These are phyloP conservation scores for Hetaerina titia DNA, from an alignment of 2,888 invertebrate species.

Conservation along the genomic window DNA sequence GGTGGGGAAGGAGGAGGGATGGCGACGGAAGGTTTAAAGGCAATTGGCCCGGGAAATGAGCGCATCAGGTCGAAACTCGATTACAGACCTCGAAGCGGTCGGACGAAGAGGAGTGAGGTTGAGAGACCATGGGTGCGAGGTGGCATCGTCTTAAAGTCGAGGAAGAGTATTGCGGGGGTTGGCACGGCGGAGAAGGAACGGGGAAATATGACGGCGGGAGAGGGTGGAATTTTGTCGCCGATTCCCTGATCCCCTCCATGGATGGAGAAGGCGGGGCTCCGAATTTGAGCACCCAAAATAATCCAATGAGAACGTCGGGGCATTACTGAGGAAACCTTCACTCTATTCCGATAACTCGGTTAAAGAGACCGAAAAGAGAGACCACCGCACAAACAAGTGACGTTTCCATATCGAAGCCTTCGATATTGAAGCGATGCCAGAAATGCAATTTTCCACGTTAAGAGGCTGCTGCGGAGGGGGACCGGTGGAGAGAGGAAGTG, in stretches of 20 bases:
- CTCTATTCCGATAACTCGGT: not conserved
- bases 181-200: too few relatives aligned
- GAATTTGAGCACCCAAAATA: not conserved
- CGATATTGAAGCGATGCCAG: conserved; percentile 10
- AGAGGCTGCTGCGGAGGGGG: not conserved
- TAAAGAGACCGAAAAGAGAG: not conserved
- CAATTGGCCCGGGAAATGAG: not conserved
- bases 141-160: not conserved
- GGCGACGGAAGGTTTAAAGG: not conserved
- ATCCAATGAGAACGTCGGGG: not conserved
- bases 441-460: conserved; percentile 11
- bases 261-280: not conserved
- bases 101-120: not conserved
- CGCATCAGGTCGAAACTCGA: not conserved
- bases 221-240: not conserved
- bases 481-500: not conserved
- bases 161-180: not conserved
- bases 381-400: not conserved
- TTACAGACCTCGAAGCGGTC: not conserved
- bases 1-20: not conserved
- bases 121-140: not conserved
- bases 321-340: not conserved
- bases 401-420: conserved; percentile 8
- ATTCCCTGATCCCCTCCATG: not conserved
- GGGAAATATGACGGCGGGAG: too few relatives aligned